Evolutionary conservation across 2,797 vertebrate genomes (phyloP).

Genomic region (Sebastes iracundus): DNA sequence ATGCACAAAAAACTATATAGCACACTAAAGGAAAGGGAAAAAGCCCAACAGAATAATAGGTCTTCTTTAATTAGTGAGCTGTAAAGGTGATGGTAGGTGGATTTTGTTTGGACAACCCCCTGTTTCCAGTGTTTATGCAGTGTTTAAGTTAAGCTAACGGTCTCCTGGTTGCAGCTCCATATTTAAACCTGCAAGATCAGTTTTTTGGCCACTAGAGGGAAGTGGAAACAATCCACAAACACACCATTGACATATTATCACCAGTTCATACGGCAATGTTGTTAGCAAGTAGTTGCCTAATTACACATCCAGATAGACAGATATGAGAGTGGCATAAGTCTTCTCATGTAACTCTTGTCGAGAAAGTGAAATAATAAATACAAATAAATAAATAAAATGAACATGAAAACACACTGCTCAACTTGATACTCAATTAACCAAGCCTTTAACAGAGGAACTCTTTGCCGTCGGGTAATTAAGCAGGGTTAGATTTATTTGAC

Average conservation of each 20-base stretch:
- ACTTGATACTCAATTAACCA: not conserved
- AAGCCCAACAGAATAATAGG: no score
- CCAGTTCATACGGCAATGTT: not conserved
- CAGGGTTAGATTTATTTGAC: not conserved
- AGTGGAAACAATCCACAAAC: not conserved
- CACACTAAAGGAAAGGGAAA: no score
- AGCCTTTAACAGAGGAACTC: not conserved
- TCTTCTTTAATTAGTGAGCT: no score
- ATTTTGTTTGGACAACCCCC: no score
- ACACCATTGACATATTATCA: not conserved
- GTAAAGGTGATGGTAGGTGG: no score
- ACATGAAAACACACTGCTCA: not conserved
- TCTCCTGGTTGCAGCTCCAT: no score
- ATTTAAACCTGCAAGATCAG: no score
- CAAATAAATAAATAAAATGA: not conserved
- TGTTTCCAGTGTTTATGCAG: no score
- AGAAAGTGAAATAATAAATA: not conserved
- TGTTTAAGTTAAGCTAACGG: no score
- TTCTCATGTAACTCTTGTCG: not conserved
- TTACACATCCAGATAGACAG: no score
- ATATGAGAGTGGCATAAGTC: not conserved
- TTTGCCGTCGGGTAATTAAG: constrained; percentile 7
- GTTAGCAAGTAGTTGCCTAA: not conserved
- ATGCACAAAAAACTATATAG: no score
- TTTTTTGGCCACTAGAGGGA: no score